These are phyloP conservation scores for Oncorhynchus mykiss DNA, from an alignment of 2,113 vertebrate genomes.

Conservation along the genomic window DNA sequence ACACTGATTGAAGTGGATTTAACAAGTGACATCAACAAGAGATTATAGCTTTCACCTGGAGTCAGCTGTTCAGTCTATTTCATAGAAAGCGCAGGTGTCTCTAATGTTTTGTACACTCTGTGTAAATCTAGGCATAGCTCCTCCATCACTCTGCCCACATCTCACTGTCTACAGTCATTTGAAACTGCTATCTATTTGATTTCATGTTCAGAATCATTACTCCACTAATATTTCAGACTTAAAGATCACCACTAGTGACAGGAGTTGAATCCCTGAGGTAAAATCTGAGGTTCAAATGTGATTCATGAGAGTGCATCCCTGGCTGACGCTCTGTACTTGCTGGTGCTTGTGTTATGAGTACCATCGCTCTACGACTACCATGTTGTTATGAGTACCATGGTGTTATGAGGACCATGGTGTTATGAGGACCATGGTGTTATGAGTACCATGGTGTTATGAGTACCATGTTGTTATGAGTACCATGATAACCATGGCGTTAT, in stretches of 20 bases:
- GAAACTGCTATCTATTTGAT: background rate
- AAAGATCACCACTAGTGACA: background rate
- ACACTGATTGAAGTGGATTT: too few species aligned
- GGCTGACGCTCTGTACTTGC: background rate
- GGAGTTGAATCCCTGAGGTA: background rate
- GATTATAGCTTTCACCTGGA: too few species aligned
- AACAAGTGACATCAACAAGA: too few species aligned
- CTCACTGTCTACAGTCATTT: background rate
- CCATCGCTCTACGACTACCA: too few species aligned
- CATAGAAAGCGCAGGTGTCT: too few species aligned
- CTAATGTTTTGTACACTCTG: too few species aligned
- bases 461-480: too few species aligned
- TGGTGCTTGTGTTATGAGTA: background rate
- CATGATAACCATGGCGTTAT: background rate
- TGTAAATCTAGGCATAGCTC: background rate
- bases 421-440: too few species aligned
- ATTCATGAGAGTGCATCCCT: background rate
- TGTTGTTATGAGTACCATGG: too few species aligned
- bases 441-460: background rate
- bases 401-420: too few species aligned
- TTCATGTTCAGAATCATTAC: background rate
- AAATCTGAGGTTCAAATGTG: background rate
- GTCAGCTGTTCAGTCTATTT: too few species aligned
- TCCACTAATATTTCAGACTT: background rate
- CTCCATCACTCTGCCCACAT: background rate